phyloP scores from a whole-genome alignment of 2,113 vertebrate genomes.

The Dicrurus megarhynchus region DNA sequence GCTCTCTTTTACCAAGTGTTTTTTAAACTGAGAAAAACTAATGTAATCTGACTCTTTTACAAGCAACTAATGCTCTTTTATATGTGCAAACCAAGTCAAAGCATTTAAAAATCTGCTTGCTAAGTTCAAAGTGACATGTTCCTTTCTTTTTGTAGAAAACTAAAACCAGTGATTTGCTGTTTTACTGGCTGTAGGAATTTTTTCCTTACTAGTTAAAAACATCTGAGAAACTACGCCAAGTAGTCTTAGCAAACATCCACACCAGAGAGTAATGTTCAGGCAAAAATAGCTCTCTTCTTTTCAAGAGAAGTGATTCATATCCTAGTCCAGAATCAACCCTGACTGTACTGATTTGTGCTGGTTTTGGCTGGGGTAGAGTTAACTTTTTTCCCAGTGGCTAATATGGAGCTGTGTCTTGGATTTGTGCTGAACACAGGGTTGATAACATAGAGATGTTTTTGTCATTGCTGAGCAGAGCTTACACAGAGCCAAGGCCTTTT shows the following conservation, averaged over 20 bases:
- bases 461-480: neutral
- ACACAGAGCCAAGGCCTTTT: neutral
- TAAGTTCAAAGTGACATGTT: neutral
- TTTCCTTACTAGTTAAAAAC: neutral
- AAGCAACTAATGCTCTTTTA: neutral
- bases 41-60: neutral
- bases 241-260: neutral
- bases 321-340: neutral
- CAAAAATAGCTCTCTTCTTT: neutral
- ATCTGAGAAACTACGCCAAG: neutral
- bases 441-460: neutral
- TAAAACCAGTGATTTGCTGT: neutral
- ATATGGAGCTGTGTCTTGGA: neutral
- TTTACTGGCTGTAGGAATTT: neutral
- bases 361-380: neutral
- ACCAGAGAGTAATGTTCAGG: neutral
- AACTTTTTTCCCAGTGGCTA: neutral
- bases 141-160: neutral
- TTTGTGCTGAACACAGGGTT: neutral
- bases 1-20: neutral
- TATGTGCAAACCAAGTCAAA: neutral
- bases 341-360: neutral
- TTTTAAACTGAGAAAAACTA: neutral
- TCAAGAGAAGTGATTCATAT: neutral
- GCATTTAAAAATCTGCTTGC: neutral